Percentiles rank a stretch among this genome's conserved stretches.
phyloP scores from a whole-genome alignment of 64 coral and sea anemone species.

The Acropora yongei region DNA sequence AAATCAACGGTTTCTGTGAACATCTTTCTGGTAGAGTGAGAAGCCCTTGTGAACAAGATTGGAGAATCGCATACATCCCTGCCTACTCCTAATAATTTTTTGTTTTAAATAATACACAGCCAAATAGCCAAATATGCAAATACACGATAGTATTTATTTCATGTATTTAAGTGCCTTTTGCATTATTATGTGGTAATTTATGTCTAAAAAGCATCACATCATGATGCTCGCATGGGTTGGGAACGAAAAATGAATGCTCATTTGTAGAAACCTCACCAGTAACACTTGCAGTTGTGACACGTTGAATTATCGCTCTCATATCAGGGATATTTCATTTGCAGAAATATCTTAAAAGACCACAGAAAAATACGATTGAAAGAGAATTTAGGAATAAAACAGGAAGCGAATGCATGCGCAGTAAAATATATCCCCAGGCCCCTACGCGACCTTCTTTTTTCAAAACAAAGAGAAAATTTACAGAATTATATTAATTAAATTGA shows the following conservation, averaged over 20 bases:
- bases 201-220: neutral
- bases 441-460: neutral
- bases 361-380: too few species aligned
- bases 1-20: too few species aligned
- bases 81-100: too few species aligned
- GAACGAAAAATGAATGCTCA: neutral
- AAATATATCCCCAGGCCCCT: neutral
- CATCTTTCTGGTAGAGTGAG: too few species aligned
- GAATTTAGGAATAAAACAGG: neutral
- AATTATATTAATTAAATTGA: neutral
- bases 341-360: too few species aligned
- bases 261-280: constrained; percentile 59
- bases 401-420: neutral
- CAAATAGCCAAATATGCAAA: too few species aligned
- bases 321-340: neutral
- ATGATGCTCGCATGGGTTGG: neutral
- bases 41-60: too few species aligned
- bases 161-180: too few species aligned
- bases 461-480: neutral
- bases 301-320: constrained; percentile 91
- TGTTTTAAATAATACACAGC: too few species aligned
- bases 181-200: too few species aligned
- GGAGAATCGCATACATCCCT: too few species aligned
- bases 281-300: constrained; percentile 92
- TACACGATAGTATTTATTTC: too few species aligned